phyloP scores from a whole-genome alignment of 2,888 invertebrate genomes.

The Chironomus tentans region DNA sequence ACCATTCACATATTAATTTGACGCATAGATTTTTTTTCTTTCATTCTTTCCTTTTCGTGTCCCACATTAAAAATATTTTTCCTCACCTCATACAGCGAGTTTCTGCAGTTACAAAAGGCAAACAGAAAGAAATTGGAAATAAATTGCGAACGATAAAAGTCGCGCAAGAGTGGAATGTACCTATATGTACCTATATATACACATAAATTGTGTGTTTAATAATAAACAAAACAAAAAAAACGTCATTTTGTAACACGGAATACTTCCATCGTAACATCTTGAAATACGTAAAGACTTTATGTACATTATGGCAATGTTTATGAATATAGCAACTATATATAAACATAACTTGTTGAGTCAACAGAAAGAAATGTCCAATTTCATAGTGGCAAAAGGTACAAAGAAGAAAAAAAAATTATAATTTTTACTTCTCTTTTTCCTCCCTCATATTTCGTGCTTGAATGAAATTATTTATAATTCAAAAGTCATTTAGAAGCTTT shows the following conservation, averaged over 20 bases:
- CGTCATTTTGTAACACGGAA: slow-evolving; percentile 12
- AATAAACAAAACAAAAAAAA: slow-evolving; percentile 1
- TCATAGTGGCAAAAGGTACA: background rate
- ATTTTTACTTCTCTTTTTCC: slow-evolving; percentile 1
- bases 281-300: background rate
- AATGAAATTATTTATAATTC: slow-evolving; percentile 23
- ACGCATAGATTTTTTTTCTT: too few species aligned
- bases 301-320: background rate
- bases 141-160: slow-evolving; percentile 1
- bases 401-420: slow-evolving; percentile 15
- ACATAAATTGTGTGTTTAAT: background rate
- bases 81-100: too few species aligned
- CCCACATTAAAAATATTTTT: too few species aligned
- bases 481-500: slow-evolving; percentile 11
- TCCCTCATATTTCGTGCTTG: background rate
- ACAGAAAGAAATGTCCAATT: slow-evolving; percentile 23
- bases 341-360: slow-evolving; percentile 21
- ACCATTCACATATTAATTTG: too few species aligned
- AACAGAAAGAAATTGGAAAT: background rate
- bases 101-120: too few species aligned
- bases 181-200: background rate
- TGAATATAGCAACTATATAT: background rate
- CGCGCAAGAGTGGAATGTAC: background rate
- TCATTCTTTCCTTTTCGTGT: too few species aligned
- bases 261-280: background rate